These are phyloP conservation scores for Phrixothrix hirtus DNA, from an alignment of 2,888 invertebrate species.

Conservation along the genomic window DNA sequence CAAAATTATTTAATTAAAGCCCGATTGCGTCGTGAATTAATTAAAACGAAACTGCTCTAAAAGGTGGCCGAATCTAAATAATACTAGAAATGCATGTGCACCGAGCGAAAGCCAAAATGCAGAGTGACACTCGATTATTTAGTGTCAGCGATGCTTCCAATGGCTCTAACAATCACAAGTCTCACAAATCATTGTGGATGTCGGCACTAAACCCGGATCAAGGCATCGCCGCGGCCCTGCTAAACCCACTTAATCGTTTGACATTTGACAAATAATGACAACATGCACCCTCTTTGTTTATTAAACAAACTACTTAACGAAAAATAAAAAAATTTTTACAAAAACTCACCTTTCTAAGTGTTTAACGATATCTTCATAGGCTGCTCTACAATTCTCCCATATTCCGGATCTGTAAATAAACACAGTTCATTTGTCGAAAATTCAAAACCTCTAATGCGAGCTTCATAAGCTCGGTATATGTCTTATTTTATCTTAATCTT, in stretches of 20 bases:
- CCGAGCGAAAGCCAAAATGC: constrained; percentile 42
- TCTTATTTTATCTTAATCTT: constrained; percentile 12
- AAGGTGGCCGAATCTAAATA: too few species aligned
- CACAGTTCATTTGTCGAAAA: too few species aligned
- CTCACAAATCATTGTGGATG: constrained; percentile 54
- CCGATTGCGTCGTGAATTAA: too few species aligned
- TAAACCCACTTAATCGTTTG: constrained; percentile 47
- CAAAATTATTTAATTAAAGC: too few species aligned
- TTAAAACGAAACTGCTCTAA: too few species aligned
- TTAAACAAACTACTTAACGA: constrained; percentile 19
- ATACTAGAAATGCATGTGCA: constrained; percentile 46
- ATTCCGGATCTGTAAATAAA: constrained; percentile 73
- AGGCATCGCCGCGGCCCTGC: constrained; percentile 39
- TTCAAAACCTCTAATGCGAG: neutral
- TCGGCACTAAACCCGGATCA: constrained; percentile 47
- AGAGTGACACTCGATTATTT: constrained; percentile 48
- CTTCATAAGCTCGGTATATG: neutral
- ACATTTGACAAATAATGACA: constrained; percentile 51
- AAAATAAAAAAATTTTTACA: constrained; percentile 5
- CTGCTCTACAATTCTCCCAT: constrained; percentile 94
- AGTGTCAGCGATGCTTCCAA: constrained; percentile 41
- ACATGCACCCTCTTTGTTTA: constrained; percentile 30
- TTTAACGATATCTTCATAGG: constrained; percentile 93
- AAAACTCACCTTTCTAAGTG: constrained; percentile 86
- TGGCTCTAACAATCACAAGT: constrained; percentile 42